Evolutionary conservation across 2,797 vertebrate genomes (phyloP).

Genomic region (Cryptoprocta ferox): DNA sequence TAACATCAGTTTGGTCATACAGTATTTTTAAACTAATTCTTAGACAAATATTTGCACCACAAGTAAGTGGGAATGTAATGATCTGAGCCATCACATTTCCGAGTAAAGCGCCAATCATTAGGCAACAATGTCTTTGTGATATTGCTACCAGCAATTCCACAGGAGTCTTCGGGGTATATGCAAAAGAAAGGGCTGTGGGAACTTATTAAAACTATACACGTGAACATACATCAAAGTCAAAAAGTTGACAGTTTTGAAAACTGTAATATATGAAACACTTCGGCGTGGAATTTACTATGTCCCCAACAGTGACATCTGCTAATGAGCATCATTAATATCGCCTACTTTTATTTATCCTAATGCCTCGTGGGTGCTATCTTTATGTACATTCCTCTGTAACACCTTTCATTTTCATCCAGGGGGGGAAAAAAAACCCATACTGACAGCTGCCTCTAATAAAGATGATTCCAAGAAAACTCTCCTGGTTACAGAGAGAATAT

Average conservation of each 20-base stretch:
- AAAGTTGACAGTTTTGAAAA: slow-evolving; percentile 75
- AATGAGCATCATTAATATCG: slow-evolving; percentile 69
- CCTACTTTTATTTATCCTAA: slow-evolving; percentile 75
- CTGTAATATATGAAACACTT: slow-evolving; percentile 45
- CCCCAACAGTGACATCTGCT: slow-evolving; percentile 61
- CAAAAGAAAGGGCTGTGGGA: slow-evolving; percentile 64
- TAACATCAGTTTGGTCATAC: slow-evolving; percentile 84
- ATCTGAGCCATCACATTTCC: slow-evolving; percentile 48
- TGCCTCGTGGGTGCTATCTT: slow-evolving; percentile 51
- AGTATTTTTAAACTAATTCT: slow-evolving; percentile 80
- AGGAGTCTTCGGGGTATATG: slow-evolving; percentile 36
- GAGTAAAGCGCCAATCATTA: slow-evolving; percentile 53
- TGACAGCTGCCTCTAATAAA: slow-evolving; percentile 61
- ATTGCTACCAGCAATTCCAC: slow-evolving; percentile 15
- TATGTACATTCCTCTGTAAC: slow-evolving; percentile 36
- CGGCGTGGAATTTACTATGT: slow-evolving; percentile 54
- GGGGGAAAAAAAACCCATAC: background rate
- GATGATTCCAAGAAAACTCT: slow-evolving; percentile 37
- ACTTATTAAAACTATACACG: slow-evolving; percentile 72
- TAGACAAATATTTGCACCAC: slow-evolving; percentile 80
- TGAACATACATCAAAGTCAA: slow-evolving; percentile 74
- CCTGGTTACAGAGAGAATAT: background rate
- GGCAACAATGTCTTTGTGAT: slow-evolving; percentile 63
- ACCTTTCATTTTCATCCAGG: slow-evolving; percentile 54
- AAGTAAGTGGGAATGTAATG: slow-evolving; percentile 67